Percentiles rank a stretch among this genome's conserved stretches.
phyloP scores from a whole-genome alignment of 2,888 invertebrate genomes.

The Lithophane socia region DNA sequence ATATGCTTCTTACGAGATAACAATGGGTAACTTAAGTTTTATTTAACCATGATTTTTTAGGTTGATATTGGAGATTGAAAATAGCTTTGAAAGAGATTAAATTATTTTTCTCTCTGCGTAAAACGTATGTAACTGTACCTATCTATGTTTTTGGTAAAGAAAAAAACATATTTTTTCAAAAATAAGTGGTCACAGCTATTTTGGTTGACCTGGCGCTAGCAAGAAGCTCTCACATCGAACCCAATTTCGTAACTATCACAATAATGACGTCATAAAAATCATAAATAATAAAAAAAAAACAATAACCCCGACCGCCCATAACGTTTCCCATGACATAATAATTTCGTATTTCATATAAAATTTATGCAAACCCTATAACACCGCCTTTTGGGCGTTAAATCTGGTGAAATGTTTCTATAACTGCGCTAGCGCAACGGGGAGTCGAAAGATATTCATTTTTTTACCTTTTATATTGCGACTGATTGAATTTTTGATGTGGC shows the following conservation, averaged over 20 bases:
- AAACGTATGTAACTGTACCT: not conserved
- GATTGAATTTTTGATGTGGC: conserved; percentile 43
- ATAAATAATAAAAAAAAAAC: conserved; percentile 47
- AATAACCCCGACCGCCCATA: conserved; percentile 77
- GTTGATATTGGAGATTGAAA: not conserved
- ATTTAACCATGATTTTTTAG: conserved; percentile 13
- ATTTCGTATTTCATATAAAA: conserved; percentile 72
- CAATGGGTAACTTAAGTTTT: conserved; percentile 39
- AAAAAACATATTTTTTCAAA: not conserved
- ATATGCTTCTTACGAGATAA: conserved; percentile 62
- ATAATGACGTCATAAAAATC: conserved; percentile 57
- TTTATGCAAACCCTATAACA: conserved; percentile 80
- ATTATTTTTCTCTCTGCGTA: not conserved
- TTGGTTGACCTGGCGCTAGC: conserved; percentile 11
- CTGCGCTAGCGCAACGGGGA: conserved; percentile 68
- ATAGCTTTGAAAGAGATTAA: not conserved
- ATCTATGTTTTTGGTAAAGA: not conserved
- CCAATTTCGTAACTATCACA: conserved; percentile 42
- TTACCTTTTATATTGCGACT: conserved; percentile 17
- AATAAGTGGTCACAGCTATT: not conserved
- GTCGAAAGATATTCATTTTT: conserved; percentile 35
- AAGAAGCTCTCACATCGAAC: conserved; percentile 33
- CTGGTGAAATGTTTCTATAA: conserved; percentile 62
- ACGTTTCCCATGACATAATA: conserved; percentile 77
- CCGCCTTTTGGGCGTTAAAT: conserved; percentile 73